A percentile compares a stretch with the other conserved stretches of the same genome.
phyloP scores from a whole-genome alignment of 2,113 vertebrate species.

The Macquaria australasica region DNA sequence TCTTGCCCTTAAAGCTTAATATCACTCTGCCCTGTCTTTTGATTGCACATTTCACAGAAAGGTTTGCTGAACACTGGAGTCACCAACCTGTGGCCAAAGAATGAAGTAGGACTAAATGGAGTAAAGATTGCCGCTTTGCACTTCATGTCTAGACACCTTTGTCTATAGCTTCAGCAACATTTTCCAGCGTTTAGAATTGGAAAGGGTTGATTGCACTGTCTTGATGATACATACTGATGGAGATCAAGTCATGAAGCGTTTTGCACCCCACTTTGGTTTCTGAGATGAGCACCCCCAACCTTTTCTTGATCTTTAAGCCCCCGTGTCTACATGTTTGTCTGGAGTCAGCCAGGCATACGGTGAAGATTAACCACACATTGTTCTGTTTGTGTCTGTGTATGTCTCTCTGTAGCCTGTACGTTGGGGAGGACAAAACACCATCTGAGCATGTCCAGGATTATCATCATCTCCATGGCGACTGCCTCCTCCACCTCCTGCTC shows the following conservation, averaged over 20 bases:
- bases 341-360: constrained; percentile 61
- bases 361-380: constrained; percentile 68
- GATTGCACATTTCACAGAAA: constrained; percentile 40
- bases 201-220: not conserved
- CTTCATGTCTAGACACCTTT: not conserved
- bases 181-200: not conserved
- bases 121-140: constrained; percentile 17
- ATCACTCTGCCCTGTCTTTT: constrained; percentile 21
- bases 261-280: constrained; percentile 6
- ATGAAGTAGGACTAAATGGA: constrained; percentile 25
- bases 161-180: not conserved
- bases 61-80: constrained; percentile 36
- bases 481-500: constrained; percentile 60
- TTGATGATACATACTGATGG: not conserved
- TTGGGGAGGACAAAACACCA: constrained; percentile 60
- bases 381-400: constrained; percentile 57
- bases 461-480: constrained; percentile 76
- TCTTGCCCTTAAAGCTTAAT: constrained; percentile 18
- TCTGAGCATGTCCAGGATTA: constrained; percentile 72
- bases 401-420: constrained; percentile 36
- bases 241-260: constrained; percentile 2
- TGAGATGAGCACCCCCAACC: not conserved
- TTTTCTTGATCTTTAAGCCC: constrained; percentile 44
- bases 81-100: constrained; percentile 9
- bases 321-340: constrained; percentile 46